Base-by-base conservation (phyloP, 2,797 vertebrate genomes). In the Pangasius macronema region DNA sequence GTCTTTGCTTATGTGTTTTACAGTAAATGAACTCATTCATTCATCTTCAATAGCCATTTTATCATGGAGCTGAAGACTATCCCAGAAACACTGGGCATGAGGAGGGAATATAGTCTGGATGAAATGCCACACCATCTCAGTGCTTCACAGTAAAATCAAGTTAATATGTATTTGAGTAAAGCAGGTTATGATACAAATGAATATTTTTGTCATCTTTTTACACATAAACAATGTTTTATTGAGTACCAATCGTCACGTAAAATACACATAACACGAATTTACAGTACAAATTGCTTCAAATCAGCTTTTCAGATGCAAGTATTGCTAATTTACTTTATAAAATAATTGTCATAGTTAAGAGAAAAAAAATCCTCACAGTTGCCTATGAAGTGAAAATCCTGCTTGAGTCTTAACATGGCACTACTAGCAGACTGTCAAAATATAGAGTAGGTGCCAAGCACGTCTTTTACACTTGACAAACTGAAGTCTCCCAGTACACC, bases 401-500 rank as follows among this genome's bases (percentile, higher is more conserved):
- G 76, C 4, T 53, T 59, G 67, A 70, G 49, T 57, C n/a, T 39
- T 82, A 70, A 67, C 49, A 55, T 53, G 10, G 75, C 8, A 39
- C 63, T 2, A 67, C n/a, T 72, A 24, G 67, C 70, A 55, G 57
- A 77, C 39, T 75, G 16, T 67, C 70, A 67, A 5, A 72, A 55
- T 20, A 42, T 59, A 67, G 30, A 46, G 49, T 76, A 67, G 33
- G 36, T n/a, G 49, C 57, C 72, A 80, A 72, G 53, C 14, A 83
- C 4, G 14, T 33, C 27, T 77, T 68, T 86, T 49, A 63, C 57
- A 83, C 22, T 55, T 83, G 77, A 81, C 67, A 82, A 65, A 75
- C 65, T 14, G 84, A 51, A 42, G 24, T 68, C 22, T 83, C 36
- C 61, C 13, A 13, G n/a, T 46, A 3, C 59, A 46, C 42, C 57